Evolutionary conservation across 2,797 vertebrate species (phyloP).

Genomic region (Lepilemur septentrionalis): DNA sequence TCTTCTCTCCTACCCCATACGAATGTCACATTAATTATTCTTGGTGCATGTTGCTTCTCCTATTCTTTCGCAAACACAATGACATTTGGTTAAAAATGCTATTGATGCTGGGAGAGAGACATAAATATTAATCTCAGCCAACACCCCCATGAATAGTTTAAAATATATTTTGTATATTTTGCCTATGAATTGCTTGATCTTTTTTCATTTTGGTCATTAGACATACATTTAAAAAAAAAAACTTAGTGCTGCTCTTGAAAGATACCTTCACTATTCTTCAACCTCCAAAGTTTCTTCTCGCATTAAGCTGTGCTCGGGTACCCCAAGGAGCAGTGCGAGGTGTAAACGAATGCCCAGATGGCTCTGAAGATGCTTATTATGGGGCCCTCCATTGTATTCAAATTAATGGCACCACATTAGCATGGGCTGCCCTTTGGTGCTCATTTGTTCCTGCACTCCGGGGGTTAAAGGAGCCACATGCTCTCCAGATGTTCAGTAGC

Average conservation of each 20-base stretch:
- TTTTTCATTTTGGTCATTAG: neutral
- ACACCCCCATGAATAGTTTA: neutral
- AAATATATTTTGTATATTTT: slow-evolving; percentile 32
- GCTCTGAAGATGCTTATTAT: slow-evolving; percentile 79
- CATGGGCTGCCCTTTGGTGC: slow-evolving; percentile 85
- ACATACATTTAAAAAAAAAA: neutral
- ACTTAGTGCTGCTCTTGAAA: neutral
- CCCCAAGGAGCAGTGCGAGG: slow-evolving; percentile 62
- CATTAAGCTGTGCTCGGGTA: slow-evolving; percentile 12
- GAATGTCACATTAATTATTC: neutral
- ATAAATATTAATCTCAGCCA: slow-evolving; percentile 3
- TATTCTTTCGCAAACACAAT: neutral
- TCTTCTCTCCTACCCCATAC: neutral
- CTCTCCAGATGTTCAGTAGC: slow-evolving; percentile 86
- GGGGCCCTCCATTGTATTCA: slow-evolving; percentile 82
- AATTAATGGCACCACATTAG: slow-evolving; percentile 84
- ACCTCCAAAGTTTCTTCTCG: slow-evolving; percentile 67
- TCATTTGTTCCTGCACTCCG: slow-evolving; percentile 84
- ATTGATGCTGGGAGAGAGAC: neutral
- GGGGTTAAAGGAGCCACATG: slow-evolving; percentile 83
- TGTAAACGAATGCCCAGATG: slow-evolving; percentile 79
- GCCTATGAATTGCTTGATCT: neutral
- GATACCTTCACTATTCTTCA: slow-evolving; percentile 58
- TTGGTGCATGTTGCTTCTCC: neutral
- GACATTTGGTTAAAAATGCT: slow-evolving; percentile 13